Conservation (phyloP, 2,113 vertebrate species). For the Pheucticus melanocephalus region DNA sequence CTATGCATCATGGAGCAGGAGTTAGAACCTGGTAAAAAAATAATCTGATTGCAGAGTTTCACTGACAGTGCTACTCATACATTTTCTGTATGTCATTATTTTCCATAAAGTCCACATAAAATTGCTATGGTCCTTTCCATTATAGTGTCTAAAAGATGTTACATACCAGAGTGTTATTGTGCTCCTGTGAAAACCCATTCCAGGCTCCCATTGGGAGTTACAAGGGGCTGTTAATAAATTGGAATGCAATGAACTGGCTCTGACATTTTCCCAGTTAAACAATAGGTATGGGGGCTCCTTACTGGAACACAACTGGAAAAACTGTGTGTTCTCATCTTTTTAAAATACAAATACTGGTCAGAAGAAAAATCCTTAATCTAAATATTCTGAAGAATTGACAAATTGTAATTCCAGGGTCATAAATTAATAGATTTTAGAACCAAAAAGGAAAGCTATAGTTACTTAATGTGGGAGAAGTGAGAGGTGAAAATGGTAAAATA, state of each 20-base stretch:
- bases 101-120: conserved; percentile 16
- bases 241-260: background rate
- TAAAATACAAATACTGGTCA: background rate
- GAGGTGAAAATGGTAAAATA: background rate
- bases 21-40: conserved; percentile 33
- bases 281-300: background rate
- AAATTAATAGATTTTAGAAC: background rate
- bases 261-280: background rate
- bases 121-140: conserved; percentile 8
- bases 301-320: background rate
- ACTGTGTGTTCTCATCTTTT: fast-evolving
- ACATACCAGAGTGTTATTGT: background rate
- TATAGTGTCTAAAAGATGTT: conserved; percentile 6
- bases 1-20: conserved; percentile 46
- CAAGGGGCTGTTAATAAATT: background rate
- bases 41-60: conserved; percentile 20
- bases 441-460: background rate
- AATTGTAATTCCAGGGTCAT: background rate
- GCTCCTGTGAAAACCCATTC: background rate
- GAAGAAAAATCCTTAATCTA: background rate
- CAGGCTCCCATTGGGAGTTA: background rate
- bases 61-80: background rate
- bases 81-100: conserved; percentile 43
- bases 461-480: background rate
- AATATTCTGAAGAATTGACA: background rate